Evolutionary conservation across 2,888 invertebrate genomes (phyloP).

Genomic region (Orgyia antiqua): DNA sequence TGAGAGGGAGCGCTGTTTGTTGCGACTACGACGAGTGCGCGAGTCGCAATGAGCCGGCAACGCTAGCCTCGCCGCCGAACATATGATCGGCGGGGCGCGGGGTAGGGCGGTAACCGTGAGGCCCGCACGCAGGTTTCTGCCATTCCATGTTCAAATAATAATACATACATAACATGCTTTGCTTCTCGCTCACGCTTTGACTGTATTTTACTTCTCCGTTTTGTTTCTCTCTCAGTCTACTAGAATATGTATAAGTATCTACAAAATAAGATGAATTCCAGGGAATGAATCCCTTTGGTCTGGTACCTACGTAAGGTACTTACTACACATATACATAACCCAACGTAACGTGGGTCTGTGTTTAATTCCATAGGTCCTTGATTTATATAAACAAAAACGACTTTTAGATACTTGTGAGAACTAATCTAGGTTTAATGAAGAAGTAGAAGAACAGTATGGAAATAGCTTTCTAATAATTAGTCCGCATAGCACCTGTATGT

Average conservation of each 20-base stretch:
- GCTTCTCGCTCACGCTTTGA: conserved; percentile 58
- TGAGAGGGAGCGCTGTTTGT: conserved; percentile 35
- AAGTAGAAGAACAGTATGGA: too few species aligned
- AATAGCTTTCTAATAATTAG: too few species aligned
- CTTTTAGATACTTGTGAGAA: too few species aligned
- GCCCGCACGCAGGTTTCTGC: conserved; percentile 78
- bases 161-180: conserved; percentile 64
- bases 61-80: conserved; percentile 56
- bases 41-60: conserved; percentile 63
- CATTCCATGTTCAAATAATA: conserved; percentile 66
- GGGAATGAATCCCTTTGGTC: conserved; percentile 7
- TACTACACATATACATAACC: background rate
- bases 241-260: conserved; percentile 32
- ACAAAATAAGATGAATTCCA: conserved; percentile 42
- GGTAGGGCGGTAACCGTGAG: conserved; percentile 37
- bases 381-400: too few species aligned
- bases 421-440: too few species aligned
- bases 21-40: conserved; percentile 69
- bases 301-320: background rate
- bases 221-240: conserved; percentile 45
- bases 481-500: too few species aligned
- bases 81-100: conserved; percentile 68
- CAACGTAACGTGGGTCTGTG: background rate
- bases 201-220: conserved; percentile 29
- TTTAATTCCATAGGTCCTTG: too few species aligned